phyloP scores from a whole-genome alignment of 2,888 invertebrate species.

The Volucella bombylans region DNA sequence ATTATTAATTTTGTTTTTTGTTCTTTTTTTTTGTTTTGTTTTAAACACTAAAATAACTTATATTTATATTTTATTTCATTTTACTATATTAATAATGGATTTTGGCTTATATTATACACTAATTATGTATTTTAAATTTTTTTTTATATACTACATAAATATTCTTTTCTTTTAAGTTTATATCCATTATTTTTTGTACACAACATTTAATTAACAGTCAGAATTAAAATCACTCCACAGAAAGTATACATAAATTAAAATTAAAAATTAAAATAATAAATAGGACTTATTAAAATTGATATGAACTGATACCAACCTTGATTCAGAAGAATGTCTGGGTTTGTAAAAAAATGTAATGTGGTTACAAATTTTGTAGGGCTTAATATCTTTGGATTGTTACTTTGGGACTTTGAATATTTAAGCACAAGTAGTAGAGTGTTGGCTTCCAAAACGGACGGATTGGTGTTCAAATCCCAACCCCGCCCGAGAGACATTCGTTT shows the following conservation, averaged over 20 bases:
- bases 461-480: too few species aligned
- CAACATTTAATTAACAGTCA: slow-evolving; percentile 64
- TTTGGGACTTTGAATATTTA: too few species aligned
- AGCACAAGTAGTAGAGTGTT: too few species aligned
- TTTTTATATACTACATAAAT: slow-evolving; percentile 11
- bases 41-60: slow-evolving; percentile 47
- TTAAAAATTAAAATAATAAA: not conserved
- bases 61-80: slow-evolving; percentile 9
- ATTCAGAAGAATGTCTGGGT: too few species aligned
- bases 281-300: too few species aligned
- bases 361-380: too few species aligned
- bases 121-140: slow-evolving; percentile 2
- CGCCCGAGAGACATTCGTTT: too few species aligned
- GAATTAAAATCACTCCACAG: slow-evolving; percentile 40
- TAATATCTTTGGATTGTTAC: too few species aligned
- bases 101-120: slow-evolving; percentile 29
- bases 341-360: too few species aligned
- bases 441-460: too few species aligned
- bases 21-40: not conserved
- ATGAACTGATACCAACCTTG: too few species aligned
- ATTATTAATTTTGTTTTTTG: not conserved
- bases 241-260: not conserved
- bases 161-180: not conserved
- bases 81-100: slow-evolving; percentile 16
- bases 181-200: slow-evolving; percentile 43